Percentiles rank a stretch among this genome's conserved stretches.
These are phyloP conservation scores for Sula dactylatra DNA, from an alignment of 2,113 vertebrate genomes.

Conservation along the genomic window DNA sequence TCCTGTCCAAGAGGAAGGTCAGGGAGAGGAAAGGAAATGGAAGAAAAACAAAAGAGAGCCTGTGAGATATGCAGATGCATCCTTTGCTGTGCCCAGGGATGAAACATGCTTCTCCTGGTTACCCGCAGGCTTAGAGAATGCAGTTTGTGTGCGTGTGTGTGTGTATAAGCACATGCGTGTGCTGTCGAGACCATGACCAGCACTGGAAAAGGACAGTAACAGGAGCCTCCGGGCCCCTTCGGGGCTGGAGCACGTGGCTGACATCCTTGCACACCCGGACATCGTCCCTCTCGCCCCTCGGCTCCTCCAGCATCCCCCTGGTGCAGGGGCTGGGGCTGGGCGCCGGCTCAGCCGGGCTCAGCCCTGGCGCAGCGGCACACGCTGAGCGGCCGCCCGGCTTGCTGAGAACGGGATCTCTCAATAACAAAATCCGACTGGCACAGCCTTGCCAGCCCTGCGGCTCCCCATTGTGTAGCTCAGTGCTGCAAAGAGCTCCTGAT, in stretches of 20 bases:
- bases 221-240: background rate
- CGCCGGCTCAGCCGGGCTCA: background rate
- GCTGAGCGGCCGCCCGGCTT: background rate
- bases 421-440: background rate
- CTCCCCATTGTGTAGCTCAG: background rate
- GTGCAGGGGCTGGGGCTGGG: background rate
- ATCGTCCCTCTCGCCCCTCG: fast-evolving
- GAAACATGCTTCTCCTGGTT: background rate
- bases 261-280: background rate
- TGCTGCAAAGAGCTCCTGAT: background rate
- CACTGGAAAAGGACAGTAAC: background rate
- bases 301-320: fast-evolving
- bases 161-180: background rate
- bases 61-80: background rate
- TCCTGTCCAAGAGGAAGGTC: constrained; percentile 29
- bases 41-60: background rate
- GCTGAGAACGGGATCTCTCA: background rate
- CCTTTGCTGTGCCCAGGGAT: background rate
- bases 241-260: background rate
- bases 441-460: background rate
- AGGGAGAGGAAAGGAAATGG: constrained; percentile 2
- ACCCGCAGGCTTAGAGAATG: background rate
- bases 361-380: fast-evolving
- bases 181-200: background rate
- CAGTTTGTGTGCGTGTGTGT: no score